These are phyloP conservation scores for Amphiura filiformis DNA, from an alignment of 35 echinoderm and acorn worm genomes.

Conservation along the genomic window DNA sequence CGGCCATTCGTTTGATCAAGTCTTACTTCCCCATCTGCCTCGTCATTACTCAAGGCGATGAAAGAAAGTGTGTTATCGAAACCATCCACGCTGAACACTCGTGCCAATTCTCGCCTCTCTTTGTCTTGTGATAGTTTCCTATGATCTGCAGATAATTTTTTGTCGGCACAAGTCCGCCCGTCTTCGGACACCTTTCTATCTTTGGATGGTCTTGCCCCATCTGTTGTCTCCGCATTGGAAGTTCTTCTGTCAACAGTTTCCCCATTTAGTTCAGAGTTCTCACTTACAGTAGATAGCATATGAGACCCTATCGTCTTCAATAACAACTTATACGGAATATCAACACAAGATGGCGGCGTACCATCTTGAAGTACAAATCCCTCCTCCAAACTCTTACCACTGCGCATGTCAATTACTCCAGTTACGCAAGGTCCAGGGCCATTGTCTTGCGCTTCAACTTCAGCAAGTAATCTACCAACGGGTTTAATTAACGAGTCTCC, in stretches of 20 bases:
- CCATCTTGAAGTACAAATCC: conserved; percentile 78
- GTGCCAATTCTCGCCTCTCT: conserved; percentile 40
- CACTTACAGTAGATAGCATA: background rate
- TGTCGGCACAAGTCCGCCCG: background rate
- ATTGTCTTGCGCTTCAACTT: background rate
- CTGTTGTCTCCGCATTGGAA: background rate
- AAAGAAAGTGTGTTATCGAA: conserved; percentile 63
- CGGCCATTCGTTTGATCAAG: conserved; percentile 54
- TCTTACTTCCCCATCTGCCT: conserved; percentile 41
- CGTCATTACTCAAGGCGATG: conserved; percentile 75
- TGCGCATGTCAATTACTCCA: conserved; percentile 60
- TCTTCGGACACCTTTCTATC: background rate
- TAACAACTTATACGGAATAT: conserved; percentile 61
- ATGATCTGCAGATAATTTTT: background rate
- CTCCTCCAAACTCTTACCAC: conserved; percentile 39
- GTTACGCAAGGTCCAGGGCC: conserved; percentile 55
- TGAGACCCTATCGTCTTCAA: conserved; percentile 21
- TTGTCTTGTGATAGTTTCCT: conserved; percentile 60
- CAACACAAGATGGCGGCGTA: conserved; percentile 52
- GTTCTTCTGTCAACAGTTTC: background rate
- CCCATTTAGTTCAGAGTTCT: background rate
- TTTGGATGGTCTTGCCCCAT: background rate
- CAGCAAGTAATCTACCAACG: conserved; percentile 31
- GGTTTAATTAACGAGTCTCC: conserved; percentile 52
- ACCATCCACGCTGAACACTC: conserved; percentile 41